A percentile compares a stretch with the other conserved stretches of the same genome.
Evolutionary conservation across 2,797 vertebrate genomes (phyloP).

Genomic region (Tadarida brasiliensis): DNA sequence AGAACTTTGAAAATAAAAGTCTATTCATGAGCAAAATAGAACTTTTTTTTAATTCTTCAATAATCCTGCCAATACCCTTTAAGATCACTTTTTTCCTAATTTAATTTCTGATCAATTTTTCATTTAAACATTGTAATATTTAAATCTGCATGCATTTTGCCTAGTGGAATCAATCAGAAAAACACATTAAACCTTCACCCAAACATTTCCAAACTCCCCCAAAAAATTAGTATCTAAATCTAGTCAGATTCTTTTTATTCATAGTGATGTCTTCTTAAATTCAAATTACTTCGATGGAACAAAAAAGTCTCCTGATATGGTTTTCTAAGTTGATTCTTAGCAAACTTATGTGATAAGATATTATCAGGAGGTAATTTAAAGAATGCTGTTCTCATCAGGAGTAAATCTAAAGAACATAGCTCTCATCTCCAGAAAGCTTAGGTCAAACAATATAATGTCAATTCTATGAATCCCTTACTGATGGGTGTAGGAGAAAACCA

Average conservation of each 20-base stretch:
- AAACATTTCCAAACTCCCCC: constrained; percentile 10
- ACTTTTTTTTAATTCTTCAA: background rate
- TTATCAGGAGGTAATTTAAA: constrained; percentile 42
- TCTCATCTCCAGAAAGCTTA: constrained; percentile 44
- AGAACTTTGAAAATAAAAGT: constrained; percentile 47
- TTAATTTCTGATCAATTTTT: constrained; percentile 22
- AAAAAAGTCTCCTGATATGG: background rate
- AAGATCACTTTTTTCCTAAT: constrained; percentile 34
- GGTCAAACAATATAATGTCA: background rate
- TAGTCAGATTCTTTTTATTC: constrained; percentile 52
- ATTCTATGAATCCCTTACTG: background rate
- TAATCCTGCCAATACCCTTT: background rate
- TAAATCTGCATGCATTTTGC: constrained; percentile 19
- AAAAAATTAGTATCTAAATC: background rate
- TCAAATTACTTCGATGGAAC: constrained; percentile 32
- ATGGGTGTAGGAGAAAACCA: constrained; percentile 24
- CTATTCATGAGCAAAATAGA: constrained; percentile 3
- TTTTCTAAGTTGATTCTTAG: constrained; percentile 59
- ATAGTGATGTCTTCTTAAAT: background rate
- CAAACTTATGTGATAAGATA: constrained; percentile 42
- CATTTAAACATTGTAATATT: constrained; percentile 35
- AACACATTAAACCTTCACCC: constrained; percentile 30
- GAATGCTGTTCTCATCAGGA: constrained; percentile 8
- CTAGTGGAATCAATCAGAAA: constrained; percentile 43
- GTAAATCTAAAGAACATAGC: constrained; percentile 8